Evolutionary conservation across 2,797 vertebrate genomes (phyloP).

Genomic region (Euphonia xanthogaster): DNA sequence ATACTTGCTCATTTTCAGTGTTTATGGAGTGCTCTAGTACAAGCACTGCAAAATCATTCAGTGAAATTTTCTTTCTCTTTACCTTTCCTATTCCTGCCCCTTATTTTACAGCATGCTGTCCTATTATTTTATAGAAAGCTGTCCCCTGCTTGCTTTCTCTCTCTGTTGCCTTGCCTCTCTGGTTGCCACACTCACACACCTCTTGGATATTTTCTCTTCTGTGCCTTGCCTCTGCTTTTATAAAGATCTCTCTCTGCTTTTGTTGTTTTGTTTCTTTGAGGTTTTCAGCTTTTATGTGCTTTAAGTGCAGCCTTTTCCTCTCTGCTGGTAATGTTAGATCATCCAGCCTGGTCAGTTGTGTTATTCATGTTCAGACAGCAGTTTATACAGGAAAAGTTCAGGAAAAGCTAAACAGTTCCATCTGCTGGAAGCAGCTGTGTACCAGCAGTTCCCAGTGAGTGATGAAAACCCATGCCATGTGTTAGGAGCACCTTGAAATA

Average conservation of each 20-base stretch:
- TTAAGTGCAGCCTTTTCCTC: not conserved
- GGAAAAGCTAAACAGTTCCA: constrained; percentile 37
- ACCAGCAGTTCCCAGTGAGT: not conserved
- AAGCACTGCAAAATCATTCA: not conserved
- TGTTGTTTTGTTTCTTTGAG: not conserved
- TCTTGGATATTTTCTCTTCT: not conserved
- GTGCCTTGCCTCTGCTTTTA: not conserved
- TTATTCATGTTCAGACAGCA: not conserved
- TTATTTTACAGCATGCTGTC: not conserved
- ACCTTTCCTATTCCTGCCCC: not conserved
- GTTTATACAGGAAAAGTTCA: not conserved
- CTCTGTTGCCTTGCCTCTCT: not conserved
- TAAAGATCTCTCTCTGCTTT: not conserved
- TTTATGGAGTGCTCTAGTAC: not conserved
- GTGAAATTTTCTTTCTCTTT: not conserved
- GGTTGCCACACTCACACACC: not conserved
- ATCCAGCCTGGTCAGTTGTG: not conserved
- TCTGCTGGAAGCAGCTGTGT: constrained; percentile 25
- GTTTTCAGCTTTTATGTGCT: not conserved
- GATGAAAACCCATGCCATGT: not conserved
- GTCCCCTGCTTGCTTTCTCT: not conserved
- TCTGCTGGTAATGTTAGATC: not conserved
- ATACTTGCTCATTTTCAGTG: not conserved
- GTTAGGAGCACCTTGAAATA: not conserved
- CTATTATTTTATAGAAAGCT: no score